Conservation (phyloP, 2,113 vertebrate species). For the Eubucco bourcierii region DNA sequence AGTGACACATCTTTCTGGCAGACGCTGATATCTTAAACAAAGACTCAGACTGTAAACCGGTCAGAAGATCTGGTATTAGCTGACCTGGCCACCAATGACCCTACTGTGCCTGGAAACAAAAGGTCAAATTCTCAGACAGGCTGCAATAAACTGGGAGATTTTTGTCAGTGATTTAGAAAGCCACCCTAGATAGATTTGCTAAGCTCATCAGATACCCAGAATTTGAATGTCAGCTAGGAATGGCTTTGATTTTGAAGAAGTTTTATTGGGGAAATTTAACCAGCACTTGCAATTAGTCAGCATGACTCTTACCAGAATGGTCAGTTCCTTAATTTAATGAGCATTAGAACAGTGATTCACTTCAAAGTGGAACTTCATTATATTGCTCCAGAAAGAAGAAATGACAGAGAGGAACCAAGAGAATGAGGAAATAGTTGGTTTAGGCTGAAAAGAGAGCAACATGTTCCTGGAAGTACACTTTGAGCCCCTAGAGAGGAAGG, state of each 20-base stretch:
- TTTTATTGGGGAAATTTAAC: constrained; percentile 46
- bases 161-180: neutral
- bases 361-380: constrained; percentile 65
- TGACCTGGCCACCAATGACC: neutral
- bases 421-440: constrained; percentile 53
- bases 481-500: neutral
- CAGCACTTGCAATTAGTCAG: constrained; percentile 61
- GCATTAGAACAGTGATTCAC: constrained; percentile 58
- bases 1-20: neutral
- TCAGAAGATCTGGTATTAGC: neutral
- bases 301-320: constrained; percentile 44
- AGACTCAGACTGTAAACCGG: neutral
- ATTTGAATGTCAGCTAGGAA: constrained; percentile 30
- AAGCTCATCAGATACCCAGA: constrained; percentile 5
- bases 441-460: constrained; percentile 20
- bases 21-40: neutral
- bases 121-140: neutral
- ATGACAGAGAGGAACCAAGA: constrained; percentile 55
- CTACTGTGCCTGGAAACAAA: neutral
- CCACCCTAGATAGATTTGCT: neutral
- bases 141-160: neutral
- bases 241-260: constrained; percentile 33
- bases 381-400: constrained; percentile 52
- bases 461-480: constrained; percentile 59
- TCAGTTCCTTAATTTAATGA: constrained; percentile 63